Conservation (phyloP, 2,888 invertebrate genomes). For the Andrena minutula region DNA sequence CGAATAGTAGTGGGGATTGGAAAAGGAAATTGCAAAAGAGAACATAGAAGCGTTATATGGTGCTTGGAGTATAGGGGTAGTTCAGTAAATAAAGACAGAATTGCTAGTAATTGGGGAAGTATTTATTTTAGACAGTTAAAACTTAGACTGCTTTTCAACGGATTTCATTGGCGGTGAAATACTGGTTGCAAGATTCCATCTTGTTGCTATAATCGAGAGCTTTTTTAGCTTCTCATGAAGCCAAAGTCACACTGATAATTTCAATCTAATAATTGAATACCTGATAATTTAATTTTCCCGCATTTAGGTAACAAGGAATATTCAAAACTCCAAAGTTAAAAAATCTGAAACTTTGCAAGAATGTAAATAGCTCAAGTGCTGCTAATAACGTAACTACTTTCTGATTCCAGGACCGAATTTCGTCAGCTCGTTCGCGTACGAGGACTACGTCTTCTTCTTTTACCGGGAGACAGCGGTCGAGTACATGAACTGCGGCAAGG, state of each 20-base stretch:
- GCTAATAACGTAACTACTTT: neutral
- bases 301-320: too few species aligned
- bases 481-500: slow-evolving; percentile 97
- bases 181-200: too few species aligned
- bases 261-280: too few species aligned
- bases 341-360: too few species aligned
- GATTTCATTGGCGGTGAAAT: neutral
- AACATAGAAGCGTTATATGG: neutral
- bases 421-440: slow-evolving; percentile 94
- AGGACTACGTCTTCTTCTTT: slow-evolving; percentile 95
- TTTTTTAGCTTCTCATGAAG: too few species aligned
- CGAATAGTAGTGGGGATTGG: neutral
- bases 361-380: too few species aligned
- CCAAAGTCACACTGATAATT: too few species aligned
- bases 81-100: neutral
- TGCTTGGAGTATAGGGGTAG: neutral
- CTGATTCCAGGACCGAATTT: slow-evolving; percentile 92
- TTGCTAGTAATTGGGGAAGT: neutral
- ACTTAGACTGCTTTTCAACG: neutral
- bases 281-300: too few species aligned
- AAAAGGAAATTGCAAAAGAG: neutral
- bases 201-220: too few species aligned
- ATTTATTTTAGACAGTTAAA: neutral
- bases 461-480: slow-evolving; percentile 97
- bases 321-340: too few species aligned